Evolutionary conservation across 2,113 vertebrate species (phyloP).

Genomic region (Probosciger aterrimus): DNA sequence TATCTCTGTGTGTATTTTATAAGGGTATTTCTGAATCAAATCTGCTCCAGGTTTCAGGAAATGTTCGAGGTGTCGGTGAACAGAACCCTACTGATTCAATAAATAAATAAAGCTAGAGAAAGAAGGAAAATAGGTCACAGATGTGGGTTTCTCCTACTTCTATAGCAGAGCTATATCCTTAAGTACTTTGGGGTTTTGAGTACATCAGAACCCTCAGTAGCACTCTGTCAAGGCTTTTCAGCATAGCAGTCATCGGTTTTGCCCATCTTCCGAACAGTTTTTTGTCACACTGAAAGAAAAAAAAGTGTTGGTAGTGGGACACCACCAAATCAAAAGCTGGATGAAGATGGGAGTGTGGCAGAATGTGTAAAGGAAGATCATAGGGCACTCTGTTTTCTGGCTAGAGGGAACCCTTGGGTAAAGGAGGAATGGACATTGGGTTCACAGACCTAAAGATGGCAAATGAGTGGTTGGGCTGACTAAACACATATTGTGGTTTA

Average conservation of each 20-base stretch:
- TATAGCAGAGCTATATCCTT: neutral
- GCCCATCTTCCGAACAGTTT: neutral
- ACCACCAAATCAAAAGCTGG: neutral
- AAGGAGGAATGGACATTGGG: neutral
- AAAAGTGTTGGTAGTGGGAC: neutral
- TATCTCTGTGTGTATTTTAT: neutral
- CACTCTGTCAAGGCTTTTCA: neutral
- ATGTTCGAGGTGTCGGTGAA: neutral
- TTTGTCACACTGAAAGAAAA: neutral
- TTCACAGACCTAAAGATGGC: neutral
- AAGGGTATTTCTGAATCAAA: neutral
- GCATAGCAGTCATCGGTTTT: neutral
- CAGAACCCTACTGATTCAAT: neutral
- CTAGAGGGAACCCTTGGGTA: neutral
- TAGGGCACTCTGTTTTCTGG: neutral
- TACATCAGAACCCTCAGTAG: neutral
- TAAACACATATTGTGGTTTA: neutral
- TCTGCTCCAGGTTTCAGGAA: neutral
- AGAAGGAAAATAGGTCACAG: neutral
- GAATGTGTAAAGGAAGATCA: neutral
- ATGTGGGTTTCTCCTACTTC: neutral
- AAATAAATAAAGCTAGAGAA: neutral
- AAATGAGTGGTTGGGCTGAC: neutral
- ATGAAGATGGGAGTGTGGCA: fast-evolving
- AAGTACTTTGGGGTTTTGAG: neutral